Percentiles rank a stretch among this genome's conserved stretches.
These are phyloP conservation scores for Nesoenas mayeri DNA, from an alignment of 2,113 vertebrate species.

Conservation along the genomic window DNA sequence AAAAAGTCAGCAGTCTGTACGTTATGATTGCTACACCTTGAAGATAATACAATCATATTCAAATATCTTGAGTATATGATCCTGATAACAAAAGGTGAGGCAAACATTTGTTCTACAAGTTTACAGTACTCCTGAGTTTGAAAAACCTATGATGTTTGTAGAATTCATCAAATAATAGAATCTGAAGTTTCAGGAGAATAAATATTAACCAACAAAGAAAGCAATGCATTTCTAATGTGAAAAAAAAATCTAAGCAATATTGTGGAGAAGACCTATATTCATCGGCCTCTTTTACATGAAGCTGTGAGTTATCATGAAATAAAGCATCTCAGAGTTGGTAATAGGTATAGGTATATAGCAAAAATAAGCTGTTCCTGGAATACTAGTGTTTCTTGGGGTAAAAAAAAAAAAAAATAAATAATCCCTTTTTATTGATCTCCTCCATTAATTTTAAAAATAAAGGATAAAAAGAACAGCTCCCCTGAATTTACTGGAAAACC, in stretches of 20 bases:
- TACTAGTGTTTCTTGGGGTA: background rate
- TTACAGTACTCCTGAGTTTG: background rate
- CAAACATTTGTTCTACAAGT: background rate
- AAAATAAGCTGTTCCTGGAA: background rate
- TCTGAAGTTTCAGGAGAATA: background rate
- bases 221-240: background rate
- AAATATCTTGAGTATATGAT: background rate
- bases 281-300: background rate
- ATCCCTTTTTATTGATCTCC: background rate
- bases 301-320: background rate
- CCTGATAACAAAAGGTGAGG: background rate
- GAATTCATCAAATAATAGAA: constrained; percentile 16
- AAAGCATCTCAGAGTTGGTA: background rate
- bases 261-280: background rate
- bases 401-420: background rate
- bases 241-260: background rate
- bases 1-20: background rate
- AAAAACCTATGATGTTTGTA: background rate
- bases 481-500: background rate
- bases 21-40: background rate
- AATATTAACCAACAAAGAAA: background rate
- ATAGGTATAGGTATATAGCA: background rate
- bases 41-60: background rate
- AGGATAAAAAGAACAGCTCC: background rate
- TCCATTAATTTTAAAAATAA: background rate